Evolutionary conservation across 2,113 vertebrate genomes (phyloP).

Genomic region (Himantopus leucocephalus): DNA sequence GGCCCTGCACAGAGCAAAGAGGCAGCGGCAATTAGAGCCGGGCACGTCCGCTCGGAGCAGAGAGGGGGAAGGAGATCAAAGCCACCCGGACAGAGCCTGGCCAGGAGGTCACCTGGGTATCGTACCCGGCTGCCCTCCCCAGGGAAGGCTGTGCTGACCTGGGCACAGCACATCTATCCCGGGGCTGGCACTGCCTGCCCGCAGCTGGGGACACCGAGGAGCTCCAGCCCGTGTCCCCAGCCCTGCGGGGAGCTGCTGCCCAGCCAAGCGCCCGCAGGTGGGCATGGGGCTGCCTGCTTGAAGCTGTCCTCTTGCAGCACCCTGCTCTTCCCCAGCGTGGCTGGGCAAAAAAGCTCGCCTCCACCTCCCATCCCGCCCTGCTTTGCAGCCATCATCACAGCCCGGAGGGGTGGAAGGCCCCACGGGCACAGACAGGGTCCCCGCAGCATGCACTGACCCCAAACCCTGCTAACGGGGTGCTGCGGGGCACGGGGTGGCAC

Average conservation of each 20-base stretch:
- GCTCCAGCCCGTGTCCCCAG: background rate
- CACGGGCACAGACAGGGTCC: rapidly evolving
- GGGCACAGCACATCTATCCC: background rate
- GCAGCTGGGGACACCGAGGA: rapidly evolving
- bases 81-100: rapidly evolving
- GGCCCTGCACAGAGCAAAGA: background rate
- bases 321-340: rapidly evolving
- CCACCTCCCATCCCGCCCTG: background rate
- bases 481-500: background rate
- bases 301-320: background rate
- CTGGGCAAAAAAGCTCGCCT: rapidly evolving
- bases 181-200: background rate
- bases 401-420: background rate
- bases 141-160: rapidly evolving
- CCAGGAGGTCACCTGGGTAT: background rate
- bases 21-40: background rate
- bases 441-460: rapidly evolving
- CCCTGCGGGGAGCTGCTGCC: background rate
- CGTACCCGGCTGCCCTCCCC: background rate
- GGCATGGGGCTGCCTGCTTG: background rate
- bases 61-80: background rate
- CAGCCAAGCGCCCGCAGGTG: rapidly evolving
- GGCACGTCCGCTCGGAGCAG: rapidly evolving
- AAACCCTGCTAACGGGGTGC: rapidly evolving
- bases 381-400: background rate